Evolutionary conservation across 1,140 invertebrate species (phyloP), one percentile per base, ranked within the genome.

Genomic region (Hylyphantes graminicola): DNA sequence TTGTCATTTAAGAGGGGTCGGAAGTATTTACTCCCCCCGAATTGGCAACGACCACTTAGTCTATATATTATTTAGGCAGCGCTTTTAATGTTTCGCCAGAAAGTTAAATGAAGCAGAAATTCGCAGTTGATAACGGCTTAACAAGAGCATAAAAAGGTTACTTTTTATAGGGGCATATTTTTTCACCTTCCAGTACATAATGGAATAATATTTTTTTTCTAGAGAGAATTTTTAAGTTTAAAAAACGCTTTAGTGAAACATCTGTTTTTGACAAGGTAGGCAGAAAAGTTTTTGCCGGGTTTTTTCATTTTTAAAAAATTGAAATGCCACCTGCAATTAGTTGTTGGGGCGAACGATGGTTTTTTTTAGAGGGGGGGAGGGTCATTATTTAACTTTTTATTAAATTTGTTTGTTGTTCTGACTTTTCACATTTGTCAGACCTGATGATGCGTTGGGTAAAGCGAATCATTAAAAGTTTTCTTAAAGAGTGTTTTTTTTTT

Each of bases 61-160:
- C 65, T 80, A 80, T 80, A 70, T 80, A 70, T 80, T 80, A 80
- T 80, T 80, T 80, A 68, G 15, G 19, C 35, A 80, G 55, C 70
- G 70, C 77, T 80, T 80, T 80, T 80, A 80, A 80, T 80, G 77
- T 21, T 78, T 54, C 15, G 53, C 48, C 11, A 10, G 13, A 80
- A 80, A 80, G 77, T 80, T 80, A 70, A 80, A 80, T 80, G 77
- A 80, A 80, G 64, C 77, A 50, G 17, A 65, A 80, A 70, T 80
- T 80, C 51, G 64, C 64, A 80, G 77, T 70, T 70, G 77, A 80
- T 80, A 78, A 78, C 76, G 76, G 67, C 51, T 65, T 78, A 65
- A 78, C 63, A 78, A 78, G 76, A 65, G 59, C 67, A 78, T 78
- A 78, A 78, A 78, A 78, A 78, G 76, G 76, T 78, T 78, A 78